Evolutionary conservation across 2,797 vertebrate genomes (phyloP), one percentile per base, ranked within the genome.

Genomic region (Clamator glandarius): DNA sequence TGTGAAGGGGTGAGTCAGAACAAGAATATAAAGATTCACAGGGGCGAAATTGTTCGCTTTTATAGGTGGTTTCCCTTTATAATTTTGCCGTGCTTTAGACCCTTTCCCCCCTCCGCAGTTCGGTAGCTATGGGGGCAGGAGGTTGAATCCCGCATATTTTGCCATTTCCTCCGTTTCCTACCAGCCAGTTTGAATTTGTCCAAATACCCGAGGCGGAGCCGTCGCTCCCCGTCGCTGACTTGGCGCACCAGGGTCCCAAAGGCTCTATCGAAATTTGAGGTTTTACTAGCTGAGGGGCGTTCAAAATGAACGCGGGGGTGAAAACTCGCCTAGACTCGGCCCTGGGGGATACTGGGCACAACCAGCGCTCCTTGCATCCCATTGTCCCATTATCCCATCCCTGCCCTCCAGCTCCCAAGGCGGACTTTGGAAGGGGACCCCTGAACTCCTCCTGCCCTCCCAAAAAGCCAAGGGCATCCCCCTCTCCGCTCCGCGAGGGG

Each of bases 141-240:
- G 76, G 48, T 44, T 87, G 33, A 89, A 86, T 24, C 62, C 28
- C 1, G 3, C 54, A 4, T 58, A 35, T 88, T 93, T 95, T 92
- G 14, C 87, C 73, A 69, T 87, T 92, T 93, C 82, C 90, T 93
- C 50, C 2, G 3, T 57, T 96, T 93, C 75, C 72, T 78, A 85
- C 31, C 36, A 59, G 16, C 28, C 18, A 48, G 16, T 36, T 79
- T 29, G 20, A 52, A 67, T 91, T 55, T 58, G 73, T 73, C 23
- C 33, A 24, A 73, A 84, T 6, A 77, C 44, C 24, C 1, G 15
- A 52, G 42, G 25, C 2, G 0, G 68, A 72, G 46, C 3, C 2
- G 5, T n/a, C 2, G 3, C 69, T 33, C 72, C 46, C 3, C 2
- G 5, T n/a, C 2, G 3, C 69, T 33, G 42, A n/a, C 18, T 59